Evolutionary conservation across 2,888 invertebrate species (phyloP), one percentile per base, ranked within the genome.

Genomic region (Hanleya hanleyi): DNA sequence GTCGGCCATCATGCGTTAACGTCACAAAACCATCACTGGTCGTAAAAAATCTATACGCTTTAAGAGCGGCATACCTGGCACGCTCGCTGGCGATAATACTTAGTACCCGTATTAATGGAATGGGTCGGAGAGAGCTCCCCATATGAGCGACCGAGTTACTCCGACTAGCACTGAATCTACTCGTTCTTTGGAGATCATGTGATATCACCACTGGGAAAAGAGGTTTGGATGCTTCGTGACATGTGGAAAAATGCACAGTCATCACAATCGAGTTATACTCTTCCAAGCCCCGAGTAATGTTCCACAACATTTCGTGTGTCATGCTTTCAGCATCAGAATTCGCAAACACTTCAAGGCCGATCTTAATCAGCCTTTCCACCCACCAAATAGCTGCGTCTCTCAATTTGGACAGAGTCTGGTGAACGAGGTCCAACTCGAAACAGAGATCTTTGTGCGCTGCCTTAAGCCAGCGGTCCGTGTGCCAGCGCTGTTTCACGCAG

Each of bases 271-370:
- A 83, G 74, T 90, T 90, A 72, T 87, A 88, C 64, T 90, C 89
- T 75, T 90, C 90, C 15, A 90, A 74, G 18, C 90, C 90, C 4
- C 90, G 80, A 4, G 87, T 84, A 57, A 90, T 84, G 68, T 86
- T 87, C 88, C 90, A 90, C 62, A 90, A 79, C 69, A 87, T 82
- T 72, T 89, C 88, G 38, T 87, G 86, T 1, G 86, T 86, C 29
- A 88, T 69, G 7, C 78, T 81, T 1, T 86, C 85, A 18, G 87
- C 73, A 71, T 88, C 87, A 62, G 88, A 85, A 75, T 90, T 89
- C 36, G 89, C 88, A 68, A 90, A 84, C 29, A 90, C 89, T 70
- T 86, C 85, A 50, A 90, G 81, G 9, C 90, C 90, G 50, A 89
- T 80, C 9, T 85, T 77, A 9, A 90, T 86, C 35, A 90, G 82